Evolutionary conservation across 2,113 vertebrate species (phyloP), one percentile per base, ranked within the genome.

Genomic region (Nerophis ophidion): DNA sequence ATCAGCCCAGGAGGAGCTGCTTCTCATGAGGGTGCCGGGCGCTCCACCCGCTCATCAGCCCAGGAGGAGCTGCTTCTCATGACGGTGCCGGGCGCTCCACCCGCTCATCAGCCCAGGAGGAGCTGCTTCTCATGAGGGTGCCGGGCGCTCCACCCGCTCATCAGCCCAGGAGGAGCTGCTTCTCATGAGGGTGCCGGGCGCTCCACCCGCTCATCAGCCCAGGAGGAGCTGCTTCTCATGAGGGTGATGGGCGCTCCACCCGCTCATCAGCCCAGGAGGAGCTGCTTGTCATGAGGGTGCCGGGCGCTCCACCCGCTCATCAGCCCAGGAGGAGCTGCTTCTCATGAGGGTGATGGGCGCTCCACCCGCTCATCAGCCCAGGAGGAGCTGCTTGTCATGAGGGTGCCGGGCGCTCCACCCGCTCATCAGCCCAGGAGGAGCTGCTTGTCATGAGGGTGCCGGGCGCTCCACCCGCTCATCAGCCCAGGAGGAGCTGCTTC

Each of bases 11-110:
- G 71, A 76, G 64, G 68, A 74, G 71, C 52, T 83, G 84, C 85
- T n/a, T n/a, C 57, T 71, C 71, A 57, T 66, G 65, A 61, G 79
- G 81, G 74, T 72, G 69, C 49, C 61, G n/a, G 74, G 73, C 74
- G 86, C 88, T 87, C 88, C 84, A 57, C 50, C 70, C 42, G 53
- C 34, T n/a, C 35, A 84, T 84, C 82, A 87, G 75, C 74, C 65
- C 46, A 14, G 57, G 71, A 76, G 64, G 68, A 74, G 71, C 52
- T 83, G 84, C 85, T n/a, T n/a, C 57, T 71, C 71, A 57, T 66
- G 65, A 61, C 77, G 81, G 74, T 72, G 69, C 49, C 61, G n/a
- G 74, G 73, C 74, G 86, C 88, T 87, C 88, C 84, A 57, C 50
- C 70, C 42, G 53, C 34, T n/a, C 35, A 84, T 84, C 82, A 87